A percentile compares a stretch with the other conserved stretches of the same genome.
Evolutionary conservation across 2,113 vertebrate species (phyloP).

Genomic region (Heloderma charlesbogerti): DNA sequence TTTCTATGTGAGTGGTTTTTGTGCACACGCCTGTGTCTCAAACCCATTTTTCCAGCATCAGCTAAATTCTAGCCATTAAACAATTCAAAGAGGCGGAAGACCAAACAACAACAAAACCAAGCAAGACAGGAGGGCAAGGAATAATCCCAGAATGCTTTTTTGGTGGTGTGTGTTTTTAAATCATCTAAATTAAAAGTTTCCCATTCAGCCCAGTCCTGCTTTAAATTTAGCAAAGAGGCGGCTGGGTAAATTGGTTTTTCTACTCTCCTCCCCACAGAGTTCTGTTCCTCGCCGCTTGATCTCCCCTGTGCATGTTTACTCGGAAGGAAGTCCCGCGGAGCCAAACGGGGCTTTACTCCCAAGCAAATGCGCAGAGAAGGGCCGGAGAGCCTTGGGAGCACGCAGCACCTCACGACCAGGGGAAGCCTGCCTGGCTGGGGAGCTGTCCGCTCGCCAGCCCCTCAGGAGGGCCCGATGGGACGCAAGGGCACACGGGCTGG

Average conservation of each 20-base stretch:
- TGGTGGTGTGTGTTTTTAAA: too few species aligned
- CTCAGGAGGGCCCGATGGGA: neutral
- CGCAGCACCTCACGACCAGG: neutral
- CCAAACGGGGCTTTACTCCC: neutral
- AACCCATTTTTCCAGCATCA: neutral
- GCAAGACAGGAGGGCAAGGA: neutral
- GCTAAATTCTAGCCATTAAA: neutral
- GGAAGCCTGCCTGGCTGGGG: neutral
- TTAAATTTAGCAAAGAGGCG: neutral
- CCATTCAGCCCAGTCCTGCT: neutral
- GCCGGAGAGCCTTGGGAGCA: neutral
- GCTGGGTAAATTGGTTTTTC: neutral
- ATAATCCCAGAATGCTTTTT: neutral
- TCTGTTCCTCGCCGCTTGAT: too few species aligned
- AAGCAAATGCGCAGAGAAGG: too few species aligned
- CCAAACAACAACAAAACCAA: neutral
- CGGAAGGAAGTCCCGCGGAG: neutral
- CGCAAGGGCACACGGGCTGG: neutral
- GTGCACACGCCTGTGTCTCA: neutral
- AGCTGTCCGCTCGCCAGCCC: neutral
- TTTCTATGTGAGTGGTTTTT: neutral
- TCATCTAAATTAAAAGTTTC: neutral
- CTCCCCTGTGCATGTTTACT: neutral
- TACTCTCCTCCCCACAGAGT: too few species aligned
- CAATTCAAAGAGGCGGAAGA: neutral